Conservation (phyloP, 1,140 invertebrate genomes). For the Chironomus tepperi region DNA sequence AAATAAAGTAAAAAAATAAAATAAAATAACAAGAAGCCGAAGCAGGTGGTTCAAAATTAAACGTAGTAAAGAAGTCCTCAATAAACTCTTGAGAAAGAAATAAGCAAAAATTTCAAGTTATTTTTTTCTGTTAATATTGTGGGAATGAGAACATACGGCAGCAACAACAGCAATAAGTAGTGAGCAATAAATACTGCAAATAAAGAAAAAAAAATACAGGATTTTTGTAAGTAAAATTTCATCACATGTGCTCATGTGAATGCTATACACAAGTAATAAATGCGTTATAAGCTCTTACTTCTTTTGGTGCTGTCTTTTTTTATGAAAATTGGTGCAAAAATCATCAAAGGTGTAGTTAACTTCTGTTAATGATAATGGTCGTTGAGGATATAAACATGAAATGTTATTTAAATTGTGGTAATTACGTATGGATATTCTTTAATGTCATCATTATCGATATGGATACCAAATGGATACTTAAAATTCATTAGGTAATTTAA, state of each 20-base stretch:
- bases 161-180: not conserved
- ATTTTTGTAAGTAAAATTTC: not conserved
- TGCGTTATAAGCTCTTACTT: too few species aligned
- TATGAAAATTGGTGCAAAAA: too few species aligned
- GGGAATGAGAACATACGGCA: conserved; percentile 11
- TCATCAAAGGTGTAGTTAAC: too few species aligned
- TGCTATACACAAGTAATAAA: not conserved
- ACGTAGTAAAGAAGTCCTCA: too few species aligned
- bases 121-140: not conserved
- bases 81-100: not conserved
- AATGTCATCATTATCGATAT: too few species aligned
- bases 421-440: too few species aligned
- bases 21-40: not conserved
- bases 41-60: not conserved
- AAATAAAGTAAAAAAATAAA: not conserved
- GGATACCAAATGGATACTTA: too few species aligned
- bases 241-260: not conserved
- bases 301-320: too few species aligned
- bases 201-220: not conserved
- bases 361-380: too few species aligned
- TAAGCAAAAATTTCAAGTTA: not conserved
- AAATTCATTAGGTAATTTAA: too few species aligned
- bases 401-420: too few species aligned
- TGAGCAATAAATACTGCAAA: not conserved
- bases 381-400: too few species aligned